Evolutionary conservation across 2,797 vertebrate species (phyloP).

Genomic region (Prionace glauca): DNA sequence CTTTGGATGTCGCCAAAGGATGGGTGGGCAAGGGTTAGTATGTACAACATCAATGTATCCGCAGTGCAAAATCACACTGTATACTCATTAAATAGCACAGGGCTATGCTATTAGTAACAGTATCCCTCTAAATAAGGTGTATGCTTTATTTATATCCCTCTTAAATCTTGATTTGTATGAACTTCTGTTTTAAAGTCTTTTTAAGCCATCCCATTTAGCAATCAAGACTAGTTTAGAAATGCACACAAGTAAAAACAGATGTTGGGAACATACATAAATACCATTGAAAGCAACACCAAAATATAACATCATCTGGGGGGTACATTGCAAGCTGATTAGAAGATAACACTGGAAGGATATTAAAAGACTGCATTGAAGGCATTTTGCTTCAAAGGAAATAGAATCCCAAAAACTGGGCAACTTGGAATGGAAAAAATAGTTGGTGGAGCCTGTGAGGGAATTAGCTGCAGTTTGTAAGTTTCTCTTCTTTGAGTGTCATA

Average conservation of each 20-base stretch:
- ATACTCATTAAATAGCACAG: not conserved
- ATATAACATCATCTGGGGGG: slow-evolving; percentile 31
- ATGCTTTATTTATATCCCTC: not conserved
- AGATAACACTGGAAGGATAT: slow-evolving; percentile 18
- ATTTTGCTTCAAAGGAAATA: slow-evolving; percentile 32
- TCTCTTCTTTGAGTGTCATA: slow-evolving; percentile 2
- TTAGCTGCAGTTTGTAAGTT: not conserved
- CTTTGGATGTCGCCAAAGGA: not conserved
- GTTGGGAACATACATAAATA: slow-evolving; percentile 29
- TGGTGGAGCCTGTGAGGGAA: not conserved
- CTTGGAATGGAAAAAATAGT: slow-evolving; percentile 30
- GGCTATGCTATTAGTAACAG: too few relatives aligned
- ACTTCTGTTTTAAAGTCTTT: slow-evolving; percentile 25
- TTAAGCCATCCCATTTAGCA: slow-evolving; percentile 28
- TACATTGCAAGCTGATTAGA: slow-evolving; percentile 19
- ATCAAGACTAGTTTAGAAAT: slow-evolving; percentile 8
- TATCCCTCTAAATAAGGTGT: not conserved
- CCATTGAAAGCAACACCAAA: slow-evolving; percentile 24
- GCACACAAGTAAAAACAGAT: slow-evolving; percentile 31
- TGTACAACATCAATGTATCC: not conserved
- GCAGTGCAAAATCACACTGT: not conserved
- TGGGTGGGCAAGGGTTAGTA: not conserved
- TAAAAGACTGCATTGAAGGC: not conserved
- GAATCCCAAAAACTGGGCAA: slow-evolving; percentile 21
- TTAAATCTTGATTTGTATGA: slow-evolving; percentile 24